phyloP scores from a whole-genome alignment of 2,113 vertebrate genomes.

The Callionymus lyra region DNA sequence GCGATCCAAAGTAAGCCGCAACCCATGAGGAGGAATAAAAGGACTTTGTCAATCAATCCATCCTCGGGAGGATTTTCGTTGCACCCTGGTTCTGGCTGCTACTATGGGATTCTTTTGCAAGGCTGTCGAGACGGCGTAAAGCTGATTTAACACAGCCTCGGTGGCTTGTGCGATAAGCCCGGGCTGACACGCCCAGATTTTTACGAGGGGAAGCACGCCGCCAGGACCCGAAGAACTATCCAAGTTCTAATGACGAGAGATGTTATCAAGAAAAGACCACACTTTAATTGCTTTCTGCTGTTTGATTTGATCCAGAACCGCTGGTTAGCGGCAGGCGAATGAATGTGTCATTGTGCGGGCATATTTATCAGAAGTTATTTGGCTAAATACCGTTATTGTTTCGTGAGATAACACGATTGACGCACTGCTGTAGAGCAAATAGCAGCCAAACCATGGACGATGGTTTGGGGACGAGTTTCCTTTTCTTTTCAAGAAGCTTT shows the following conservation, averaged over 20 bases:
- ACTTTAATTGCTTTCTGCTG: conserved; percentile 64
- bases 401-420: too few relatives aligned
- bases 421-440: too few relatives aligned
- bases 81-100: conserved; percentile 47
- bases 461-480: too few relatives aligned
- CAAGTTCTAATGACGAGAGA: conserved; percentile 56
- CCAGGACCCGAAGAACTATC: conserved; percentile 54
- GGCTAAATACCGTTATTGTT: too few relatives aligned
- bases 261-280: conserved; percentile 55
- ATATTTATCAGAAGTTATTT: conserved; percentile 3
- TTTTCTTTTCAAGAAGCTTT: too few relatives aligned
- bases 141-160: conserved; percentile 54
- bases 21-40: conserved; percentile 11
- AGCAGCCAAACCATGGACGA: too few relatives aligned
- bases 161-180: conserved; percentile 43
- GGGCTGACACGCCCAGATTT: conserved; percentile 51
- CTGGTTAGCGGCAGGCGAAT: conserved; percentile 13
- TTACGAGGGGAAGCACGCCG: conserved; percentile 57
- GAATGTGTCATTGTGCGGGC: conserved; percentile 28
- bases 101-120: conserved; percentile 47
- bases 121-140: conserved; percentile 42
- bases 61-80: conserved; percentile 39
- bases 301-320: conserved; percentile 41
- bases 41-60: conserved; percentile 35
- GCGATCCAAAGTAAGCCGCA: conserved; percentile 25